These are phyloP conservation scores for Nannoperca australis DNA, from an alignment of 2,797 vertebrate species.

Conservation along the genomic window DNA sequence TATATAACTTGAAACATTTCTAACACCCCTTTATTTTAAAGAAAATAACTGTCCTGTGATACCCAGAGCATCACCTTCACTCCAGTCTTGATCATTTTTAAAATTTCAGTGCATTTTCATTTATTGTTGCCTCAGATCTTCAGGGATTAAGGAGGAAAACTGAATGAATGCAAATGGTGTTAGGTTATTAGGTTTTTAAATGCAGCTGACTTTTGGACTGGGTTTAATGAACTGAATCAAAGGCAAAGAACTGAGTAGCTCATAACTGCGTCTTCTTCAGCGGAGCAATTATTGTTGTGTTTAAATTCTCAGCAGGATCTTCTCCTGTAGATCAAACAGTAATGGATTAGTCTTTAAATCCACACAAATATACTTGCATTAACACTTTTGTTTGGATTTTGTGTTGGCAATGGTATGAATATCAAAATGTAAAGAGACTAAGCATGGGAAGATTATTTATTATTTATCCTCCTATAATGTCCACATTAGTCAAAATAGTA, in stretches of 20 bases:
- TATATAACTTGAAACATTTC: slow-evolving; percentile 3
- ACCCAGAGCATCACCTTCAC: not conserved
- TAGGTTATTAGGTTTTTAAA: slow-evolving; percentile 45
- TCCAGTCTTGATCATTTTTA: not conserved
- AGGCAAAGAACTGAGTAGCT: slow-evolving; percentile 51
- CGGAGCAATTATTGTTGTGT: slow-evolving; percentile 15
- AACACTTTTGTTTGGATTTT: not conserved
- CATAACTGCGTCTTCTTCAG: slow-evolving; percentile 32
- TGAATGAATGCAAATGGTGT: slow-evolving; percentile 40
- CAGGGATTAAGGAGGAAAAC: slow-evolving; percentile 35
- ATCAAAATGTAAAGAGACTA: not conserved
- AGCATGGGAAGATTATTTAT: not conserved
- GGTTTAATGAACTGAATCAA: slow-evolving; percentile 47
- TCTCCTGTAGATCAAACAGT: slow-evolving; percentile 23
- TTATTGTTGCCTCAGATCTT: slow-evolving; percentile 31
- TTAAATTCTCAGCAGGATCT: slow-evolving; percentile 19
- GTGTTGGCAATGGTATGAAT: not conserved
- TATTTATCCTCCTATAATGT: not conserved
- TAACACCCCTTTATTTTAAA: not conserved
- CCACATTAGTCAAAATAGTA: not conserved
- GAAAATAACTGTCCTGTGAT: not conserved
- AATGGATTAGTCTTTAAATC: slow-evolving; percentile 6
- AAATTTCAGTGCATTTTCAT: slow-evolving; percentile 19
- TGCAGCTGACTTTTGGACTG: slow-evolving; percentile 54
- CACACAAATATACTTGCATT: not conserved